These are phyloP conservation scores for Gastrophryne carolinensis DNA, from an alignment of 2,797 vertebrate species.

Conservation along the genomic window DNA sequence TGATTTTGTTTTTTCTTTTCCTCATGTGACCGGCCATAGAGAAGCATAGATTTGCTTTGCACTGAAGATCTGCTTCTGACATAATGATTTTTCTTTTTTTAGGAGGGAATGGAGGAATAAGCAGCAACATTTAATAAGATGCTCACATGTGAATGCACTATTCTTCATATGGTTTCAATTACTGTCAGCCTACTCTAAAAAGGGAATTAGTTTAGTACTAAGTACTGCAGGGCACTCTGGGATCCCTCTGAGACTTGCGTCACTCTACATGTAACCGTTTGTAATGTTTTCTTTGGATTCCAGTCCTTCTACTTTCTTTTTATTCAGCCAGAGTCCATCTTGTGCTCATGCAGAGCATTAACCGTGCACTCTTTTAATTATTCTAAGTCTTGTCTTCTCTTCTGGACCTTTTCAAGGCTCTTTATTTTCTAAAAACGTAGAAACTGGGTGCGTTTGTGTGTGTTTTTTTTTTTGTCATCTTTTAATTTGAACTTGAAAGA, in stretches of 20 bases:
- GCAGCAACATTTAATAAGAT: conserved; percentile 5
- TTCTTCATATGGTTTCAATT: not conserved
- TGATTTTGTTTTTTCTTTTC: conserved; percentile 15
- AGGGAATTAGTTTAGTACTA: conserved; percentile 50
- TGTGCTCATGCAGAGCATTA: conserved; percentile 59
- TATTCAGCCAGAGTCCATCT: conserved; percentile 59
- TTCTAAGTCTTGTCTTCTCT: conserved; percentile 53
- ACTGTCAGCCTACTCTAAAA: not conserved
- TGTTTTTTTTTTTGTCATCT: conserved; percentile 40
- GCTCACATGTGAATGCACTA: not conserved
- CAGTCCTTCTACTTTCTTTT: conserved; percentile 54
- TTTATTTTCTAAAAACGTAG: conserved; percentile 43
- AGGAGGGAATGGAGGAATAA: not conserved
- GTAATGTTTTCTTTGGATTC: conserved; percentile 54
- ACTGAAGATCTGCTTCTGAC: conserved; percentile 56
- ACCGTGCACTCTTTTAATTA: conserved; percentile 57
- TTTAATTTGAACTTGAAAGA: conserved; percentile 59
- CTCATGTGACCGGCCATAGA: conserved; percentile 63
- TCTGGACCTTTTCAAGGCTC: conserved; percentile 39
- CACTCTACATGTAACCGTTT: not conserved
- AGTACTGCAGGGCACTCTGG: conserved; percentile 46
- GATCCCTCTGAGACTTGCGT: conserved; percentile 51
- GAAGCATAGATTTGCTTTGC: conserved; percentile 63
- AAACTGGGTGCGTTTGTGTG: conserved; percentile 23
- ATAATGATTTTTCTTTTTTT: conserved; percentile 59